Base-by-base conservation (phyloP, 2,797 vertebrate genomes). In the Valencia hispanica region DNA sequence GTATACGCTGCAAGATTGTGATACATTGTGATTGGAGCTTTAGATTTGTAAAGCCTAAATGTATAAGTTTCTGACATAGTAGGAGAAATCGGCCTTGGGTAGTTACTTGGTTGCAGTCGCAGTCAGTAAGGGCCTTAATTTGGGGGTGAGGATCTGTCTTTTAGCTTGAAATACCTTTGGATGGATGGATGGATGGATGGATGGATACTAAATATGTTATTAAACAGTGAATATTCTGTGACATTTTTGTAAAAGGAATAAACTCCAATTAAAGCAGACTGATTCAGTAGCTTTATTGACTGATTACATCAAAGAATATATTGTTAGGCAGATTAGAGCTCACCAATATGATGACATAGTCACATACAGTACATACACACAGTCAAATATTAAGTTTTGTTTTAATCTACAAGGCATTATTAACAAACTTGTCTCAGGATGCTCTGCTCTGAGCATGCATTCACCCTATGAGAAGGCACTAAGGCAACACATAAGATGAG, bases 281-380 rank as follows among this genome's bases (percentile, higher is more conserved):
- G 68, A 70, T 22, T 87, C 79, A 81, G 63, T 74, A 57, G 74
- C 63, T 83, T 82, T 73, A 87, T 87, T 86, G 78, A 90, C 78
- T 74, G 69, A 74, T 75, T 81, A 79, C 51, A 25, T 65, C 34
- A 39, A 4, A 25, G 34, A 61, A 72, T 70, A 83, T 77, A 79
- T 43, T 61, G 51, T 53, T 9, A 34, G 66, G 59, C 15, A 71
- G 20, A 32, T 22, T 70, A 79, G 68, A 75, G 82, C 12, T 73
- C 25, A 82, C 74, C 72, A 72, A 55, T 45, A 61, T 50, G 80
- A 74, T 74, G 73, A 68, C 39, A 53, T 30, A 55, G 34, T 39
- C 22, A 36, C 61, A 34, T 63, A 47, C 39, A 22, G 30, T 57
- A 47, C 43, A n/a, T 55, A 72, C 61, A 75, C 75, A 73, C 66